Base-by-base conservation (phyloP, 2,888 invertebrate species). In the Apomyelois bistriatella region DNA sequence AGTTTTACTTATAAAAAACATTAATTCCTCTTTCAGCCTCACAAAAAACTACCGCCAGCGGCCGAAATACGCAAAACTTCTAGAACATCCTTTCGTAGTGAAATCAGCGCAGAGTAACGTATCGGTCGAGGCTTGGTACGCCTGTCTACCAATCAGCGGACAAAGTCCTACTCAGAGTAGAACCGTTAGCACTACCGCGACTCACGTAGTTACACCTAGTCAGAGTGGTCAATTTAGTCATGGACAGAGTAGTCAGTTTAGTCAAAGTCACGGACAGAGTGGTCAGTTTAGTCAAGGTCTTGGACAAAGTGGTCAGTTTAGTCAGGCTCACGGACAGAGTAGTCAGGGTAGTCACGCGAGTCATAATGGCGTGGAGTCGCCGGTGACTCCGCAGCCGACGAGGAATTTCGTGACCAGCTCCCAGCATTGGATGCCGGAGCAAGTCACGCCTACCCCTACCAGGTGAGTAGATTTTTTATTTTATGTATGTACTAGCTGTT, bases 21-120 rank as follows among this genome's bases (percentile, higher is more conserved):
- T 36, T 8, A 43, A 38, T 15, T 48, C 51, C 12, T 50, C 0
- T 90, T 90, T 7, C 86, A 97, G 97, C 92, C 93, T 99, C 80
- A 97, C 95, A 65, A 99, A 99, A 91, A 96, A 99, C 91, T 97
- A 97, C 85, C 94, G 95, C 79, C 93, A 95, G 72, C 93, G 99
- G 69, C 99, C 99, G 58, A 99, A 99, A 86, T 99, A 99, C 91
- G 95, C 93, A 61, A 95, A 96, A 79, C 92, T 99, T 10, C 92
- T 98, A 78, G 95, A 96, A 63, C 97, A 97, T 76, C 92, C 95
- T 15, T 98, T 98, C 85, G 95, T 98, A 52, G 94, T 94, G 82
- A 93, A 93, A 65, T 96, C 96, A 56, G 95, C 96, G 64, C 85
- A 83, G 6, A 92, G 92, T 62, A 91, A 93, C 60, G 93, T 94